These are phyloP conservation scores for Drosophila mayaguana DNA, from an alignment of 2,888 invertebrate species.

Conservation along the genomic window DNA sequence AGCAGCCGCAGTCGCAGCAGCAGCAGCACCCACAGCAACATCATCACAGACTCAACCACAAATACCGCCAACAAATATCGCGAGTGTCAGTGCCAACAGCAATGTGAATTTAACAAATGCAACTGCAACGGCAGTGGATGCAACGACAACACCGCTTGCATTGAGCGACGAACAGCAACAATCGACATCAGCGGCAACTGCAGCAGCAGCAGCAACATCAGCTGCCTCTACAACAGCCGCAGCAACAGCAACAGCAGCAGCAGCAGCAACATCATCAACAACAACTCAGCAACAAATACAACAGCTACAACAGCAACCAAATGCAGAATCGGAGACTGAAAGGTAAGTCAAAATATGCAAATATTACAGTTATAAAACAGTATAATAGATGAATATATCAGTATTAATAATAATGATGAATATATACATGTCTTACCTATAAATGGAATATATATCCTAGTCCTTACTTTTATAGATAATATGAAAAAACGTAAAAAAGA, in stretches of 20 bases:
- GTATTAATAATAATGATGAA: too few relatives aligned
- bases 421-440: too few relatives aligned
- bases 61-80: constrained; percentile 73
- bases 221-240: constrained; percentile 47
- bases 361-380: not conserved
- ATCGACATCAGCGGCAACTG: constrained; percentile 52
- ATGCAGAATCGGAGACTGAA: constrained; percentile 85
- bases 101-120: constrained; percentile 73
- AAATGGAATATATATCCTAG: too few relatives aligned
- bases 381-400: not conserved
- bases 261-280: constrained; percentile 54
- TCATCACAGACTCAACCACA: constrained; percentile 49
- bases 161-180: constrained; percentile 56
- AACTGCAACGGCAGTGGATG: constrained; percentile 49
- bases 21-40: constrained; percentile 7
- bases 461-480: too few relatives aligned
- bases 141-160: constrained; percentile 63
- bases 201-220: constrained; percentile 35
- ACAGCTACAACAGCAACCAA: constrained; percentile 79
- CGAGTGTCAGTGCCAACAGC: constrained; percentile 83
- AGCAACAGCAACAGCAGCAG: constrained; percentile 20
- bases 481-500: not conserved
- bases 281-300: constrained; percentile 63
- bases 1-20: constrained; percentile 25
- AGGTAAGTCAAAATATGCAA: constrained; percentile 76